These are phyloP conservation scores for Drosophila pseudotakahashii DNA, from an alignment of 2,888 invertebrate species.

Conservation along the genomic window DNA sequence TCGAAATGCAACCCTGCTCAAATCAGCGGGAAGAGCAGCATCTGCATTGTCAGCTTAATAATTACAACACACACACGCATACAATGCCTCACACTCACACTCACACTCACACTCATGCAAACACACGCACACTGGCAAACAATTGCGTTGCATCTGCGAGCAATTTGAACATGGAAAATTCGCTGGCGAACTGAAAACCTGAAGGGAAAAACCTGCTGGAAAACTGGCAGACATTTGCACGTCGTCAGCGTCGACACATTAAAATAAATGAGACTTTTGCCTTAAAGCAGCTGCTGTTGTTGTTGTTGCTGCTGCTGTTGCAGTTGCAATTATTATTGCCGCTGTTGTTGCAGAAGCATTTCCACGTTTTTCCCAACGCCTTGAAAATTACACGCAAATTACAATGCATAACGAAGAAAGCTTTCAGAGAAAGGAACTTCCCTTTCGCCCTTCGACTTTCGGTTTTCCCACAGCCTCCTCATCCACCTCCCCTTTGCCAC, in stretches of 20 bases:
- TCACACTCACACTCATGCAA: conserved; percentile 4
- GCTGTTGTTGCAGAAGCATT: conserved; percentile 49
- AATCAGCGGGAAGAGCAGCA: conserved; percentile 21
- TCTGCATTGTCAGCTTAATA: conserved; percentile 76
- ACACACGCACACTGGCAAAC: conserved; percentile 12
- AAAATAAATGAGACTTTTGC: conserved; percentile 77
- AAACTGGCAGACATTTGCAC: conserved; percentile 73
- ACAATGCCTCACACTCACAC: conserved; percentile 11
- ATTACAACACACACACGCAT: conserved; percentile 53
- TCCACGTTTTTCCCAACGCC: conserved; percentile 62
- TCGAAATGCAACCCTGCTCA: conserved; percentile 22
- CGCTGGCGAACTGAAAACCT: conserved; percentile 31
- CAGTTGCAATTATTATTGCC: conserved; percentile 38
- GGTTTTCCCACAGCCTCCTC: conserved; percentile 32
- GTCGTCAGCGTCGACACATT: conserved; percentile 75
- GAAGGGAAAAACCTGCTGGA: conserved; percentile 48
- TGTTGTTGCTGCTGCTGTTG: conserved; percentile 22
- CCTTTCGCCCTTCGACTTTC: conserved; percentile 34
- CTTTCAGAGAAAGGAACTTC: conserved; percentile 23
- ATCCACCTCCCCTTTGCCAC: background rate
- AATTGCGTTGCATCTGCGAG: conserved; percentile 58
- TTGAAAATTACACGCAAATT: conserved; percentile 75
- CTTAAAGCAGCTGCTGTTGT: conserved; percentile 58
- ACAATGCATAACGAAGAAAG: conserved; percentile 65
- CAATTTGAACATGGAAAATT: conserved; percentile 57